Conservation (phyloP, 2,113 vertebrate species). For the Phylloscopus whistleri region DNA sequence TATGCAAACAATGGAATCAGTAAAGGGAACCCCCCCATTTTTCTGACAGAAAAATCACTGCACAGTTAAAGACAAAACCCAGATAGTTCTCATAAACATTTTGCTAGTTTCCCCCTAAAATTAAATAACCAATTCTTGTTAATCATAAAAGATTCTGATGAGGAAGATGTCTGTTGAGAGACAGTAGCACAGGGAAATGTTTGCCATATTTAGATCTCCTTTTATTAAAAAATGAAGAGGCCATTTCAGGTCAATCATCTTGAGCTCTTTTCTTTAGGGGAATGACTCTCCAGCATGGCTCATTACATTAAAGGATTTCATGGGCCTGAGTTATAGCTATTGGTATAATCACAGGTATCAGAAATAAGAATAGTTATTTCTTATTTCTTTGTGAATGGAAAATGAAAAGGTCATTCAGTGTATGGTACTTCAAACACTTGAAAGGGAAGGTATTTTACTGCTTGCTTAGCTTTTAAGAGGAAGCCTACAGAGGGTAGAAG, state of each 20-base stretch:
- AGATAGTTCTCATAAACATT: neutral
- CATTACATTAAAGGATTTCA: slow-evolving; percentile 57
- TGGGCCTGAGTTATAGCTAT: slow-evolving; percentile 55
- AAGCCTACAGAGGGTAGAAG: neutral
- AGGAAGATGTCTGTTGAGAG: slow-evolving; percentile 1
- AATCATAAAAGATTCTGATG: neutral
- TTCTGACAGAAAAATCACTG: neutral
- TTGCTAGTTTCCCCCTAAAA: neutral
- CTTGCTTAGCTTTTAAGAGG: slow-evolving; percentile 50
- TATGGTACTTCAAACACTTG: slow-evolving; percentile 63
- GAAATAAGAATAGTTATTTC: slow-evolving; percentile 62
- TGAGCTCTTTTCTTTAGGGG: slow-evolving; percentile 31
- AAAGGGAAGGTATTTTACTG: slow-evolving; percentile 64
- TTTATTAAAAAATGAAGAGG: slow-evolving; percentile 45
- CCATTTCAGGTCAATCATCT: slow-evolving; percentile 42
- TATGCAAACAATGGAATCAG: neutral
- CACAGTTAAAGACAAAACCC: neutral
- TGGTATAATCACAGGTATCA: slow-evolving; percentile 46
- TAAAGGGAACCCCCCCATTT: neutral
- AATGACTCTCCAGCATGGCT: slow-evolving; percentile 19
- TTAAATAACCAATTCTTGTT: neutral
- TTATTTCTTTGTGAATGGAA: slow-evolving; percentile 63
- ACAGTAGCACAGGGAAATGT: neutral
- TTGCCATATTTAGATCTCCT: slow-evolving; percentile 59
- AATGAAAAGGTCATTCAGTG: slow-evolving; percentile 47